Base-by-base conservation (phyloP, 2,113 vertebrate genomes). In the Ramphastos sulfuratus region DNA sequence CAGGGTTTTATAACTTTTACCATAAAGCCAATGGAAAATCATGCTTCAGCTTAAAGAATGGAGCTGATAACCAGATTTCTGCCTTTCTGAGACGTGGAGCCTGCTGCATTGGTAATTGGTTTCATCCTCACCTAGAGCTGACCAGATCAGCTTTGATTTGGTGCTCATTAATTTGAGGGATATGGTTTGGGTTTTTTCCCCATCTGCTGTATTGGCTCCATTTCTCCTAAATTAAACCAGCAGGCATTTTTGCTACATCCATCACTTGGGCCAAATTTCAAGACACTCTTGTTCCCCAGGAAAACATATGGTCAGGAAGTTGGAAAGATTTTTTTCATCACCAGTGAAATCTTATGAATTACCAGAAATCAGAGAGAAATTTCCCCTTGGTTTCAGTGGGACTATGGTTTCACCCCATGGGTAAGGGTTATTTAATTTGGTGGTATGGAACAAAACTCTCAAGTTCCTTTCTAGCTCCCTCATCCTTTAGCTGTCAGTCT, bases 1-100 rank as follows among this genome's bases (percentile, higher is more conserved):
- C 94, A 91, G 92, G 69, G 35, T 55, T 96, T 95, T 92, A 95
- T 59, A 94, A 82, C 89, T 67, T 83, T 85, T 90, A 74, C 91
- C 92, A 81, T 92, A 90, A 89, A 89, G 6, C 21, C 35, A 63
- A 89, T 95, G 86, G 15, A 94, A 95, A 95, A 55, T 50, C 80
- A 15, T 58, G 35, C 77, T 89, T 69, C 85, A 28, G 65, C 85
- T 60, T 61, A 65, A 78, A 58, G 73, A 94, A 89, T 61, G 61
- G 73, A 84, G 48, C 70, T 76, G 80, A 92, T 92, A 95, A 94
- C 33, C 71, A 90, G 67, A 85, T 92, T 89, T 89, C 70, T 72
- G 50, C 50, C 42, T 84, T 86, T 54, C 63, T 46, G 76, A 81
- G 33, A 21, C 25, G 10, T 7, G 31, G 76, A 85, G 59, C 33